Conservation (phyloP, 2,797 vertebrate genomes). For the Sciaenops ocellatus region DNA sequence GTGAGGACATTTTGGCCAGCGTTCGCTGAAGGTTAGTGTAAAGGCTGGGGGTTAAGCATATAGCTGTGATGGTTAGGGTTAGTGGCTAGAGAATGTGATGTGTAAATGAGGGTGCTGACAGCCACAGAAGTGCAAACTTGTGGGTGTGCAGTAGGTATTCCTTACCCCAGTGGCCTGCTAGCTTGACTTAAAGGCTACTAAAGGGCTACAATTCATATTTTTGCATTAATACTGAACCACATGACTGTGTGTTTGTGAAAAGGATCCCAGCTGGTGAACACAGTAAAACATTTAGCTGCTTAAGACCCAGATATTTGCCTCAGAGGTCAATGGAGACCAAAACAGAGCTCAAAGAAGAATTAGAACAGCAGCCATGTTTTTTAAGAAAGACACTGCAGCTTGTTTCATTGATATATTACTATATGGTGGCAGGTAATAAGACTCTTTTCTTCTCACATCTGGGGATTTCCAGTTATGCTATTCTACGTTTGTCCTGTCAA, state of each 20-base stretch:
- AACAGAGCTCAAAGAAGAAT: no score
- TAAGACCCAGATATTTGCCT: no score
- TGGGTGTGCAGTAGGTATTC: no score
- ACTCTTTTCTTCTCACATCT: background rate
- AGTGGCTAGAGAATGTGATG: background rate
- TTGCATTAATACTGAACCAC: background rate
- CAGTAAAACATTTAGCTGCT: no score
- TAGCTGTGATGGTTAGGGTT: background rate
- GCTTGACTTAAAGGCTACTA: background rate
- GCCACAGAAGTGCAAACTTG: background rate
- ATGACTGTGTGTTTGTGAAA: background rate
- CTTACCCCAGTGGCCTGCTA: background rate
- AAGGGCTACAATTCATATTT: background rate
- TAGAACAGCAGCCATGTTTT: no score
- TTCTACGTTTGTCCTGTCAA: background rate
- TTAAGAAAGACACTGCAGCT: background rate
- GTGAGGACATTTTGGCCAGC: background rate
- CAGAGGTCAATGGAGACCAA: no score
- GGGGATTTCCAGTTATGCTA: background rate
- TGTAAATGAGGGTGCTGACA: background rate
- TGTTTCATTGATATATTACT: background rate
- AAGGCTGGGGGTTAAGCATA: no score
- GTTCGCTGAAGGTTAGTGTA: background rate
- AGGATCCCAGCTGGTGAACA: background rate
- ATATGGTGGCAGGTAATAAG: background rate